Conservation (phyloP, 2,888 invertebrate genomes). For the Fragum fragum region DNA sequence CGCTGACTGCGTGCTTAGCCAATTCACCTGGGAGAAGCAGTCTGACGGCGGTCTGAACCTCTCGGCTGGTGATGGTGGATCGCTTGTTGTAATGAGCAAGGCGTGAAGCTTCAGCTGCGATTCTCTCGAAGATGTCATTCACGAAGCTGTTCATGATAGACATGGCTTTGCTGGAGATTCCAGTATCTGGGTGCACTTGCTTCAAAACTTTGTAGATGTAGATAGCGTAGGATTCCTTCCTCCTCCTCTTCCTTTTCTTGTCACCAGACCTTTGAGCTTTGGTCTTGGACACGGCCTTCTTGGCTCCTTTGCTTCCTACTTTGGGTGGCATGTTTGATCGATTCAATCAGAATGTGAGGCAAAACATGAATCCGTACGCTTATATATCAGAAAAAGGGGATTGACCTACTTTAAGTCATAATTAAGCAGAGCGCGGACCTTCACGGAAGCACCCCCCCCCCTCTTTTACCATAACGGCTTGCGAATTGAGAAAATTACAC, state of each 20-base stretch:
- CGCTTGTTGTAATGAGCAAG: constrained; percentile 74
- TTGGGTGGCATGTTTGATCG: too few relatives aligned
- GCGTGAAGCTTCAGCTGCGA: constrained; percentile 61
- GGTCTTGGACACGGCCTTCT: constrained; percentile 77
- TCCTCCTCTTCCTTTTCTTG: constrained; percentile 76
- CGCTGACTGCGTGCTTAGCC: constrained; percentile 90
- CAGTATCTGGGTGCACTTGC: constrained; percentile 84
- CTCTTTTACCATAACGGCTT: too few relatives aligned
- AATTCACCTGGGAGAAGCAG: constrained; percentile 91
- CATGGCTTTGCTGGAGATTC: constrained; percentile 74
- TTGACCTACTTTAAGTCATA: too few relatives aligned
- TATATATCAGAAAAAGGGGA: too few relatives aligned
- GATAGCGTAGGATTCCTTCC: constrained; percentile 78
- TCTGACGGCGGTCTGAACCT: constrained; percentile 91
- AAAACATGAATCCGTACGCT: too few relatives aligned
- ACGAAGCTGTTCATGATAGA: constrained; percentile 81
- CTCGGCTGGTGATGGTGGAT: constrained; percentile 89
- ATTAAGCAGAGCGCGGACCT: too few relatives aligned
- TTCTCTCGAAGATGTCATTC: constrained; percentile 84
- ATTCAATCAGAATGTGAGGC: too few relatives aligned
- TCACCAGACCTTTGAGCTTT: constrained; percentile 73
- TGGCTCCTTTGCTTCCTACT: constrained; percentile 60
- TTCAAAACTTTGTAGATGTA: constrained; percentile 82
- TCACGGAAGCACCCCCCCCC: too few relatives aligned
- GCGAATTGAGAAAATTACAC: too few relatives aligned